These are phyloP conservation scores for Callionymus lyra DNA, from an alignment of 2,113 vertebrate species.

Conservation along the genomic window DNA sequence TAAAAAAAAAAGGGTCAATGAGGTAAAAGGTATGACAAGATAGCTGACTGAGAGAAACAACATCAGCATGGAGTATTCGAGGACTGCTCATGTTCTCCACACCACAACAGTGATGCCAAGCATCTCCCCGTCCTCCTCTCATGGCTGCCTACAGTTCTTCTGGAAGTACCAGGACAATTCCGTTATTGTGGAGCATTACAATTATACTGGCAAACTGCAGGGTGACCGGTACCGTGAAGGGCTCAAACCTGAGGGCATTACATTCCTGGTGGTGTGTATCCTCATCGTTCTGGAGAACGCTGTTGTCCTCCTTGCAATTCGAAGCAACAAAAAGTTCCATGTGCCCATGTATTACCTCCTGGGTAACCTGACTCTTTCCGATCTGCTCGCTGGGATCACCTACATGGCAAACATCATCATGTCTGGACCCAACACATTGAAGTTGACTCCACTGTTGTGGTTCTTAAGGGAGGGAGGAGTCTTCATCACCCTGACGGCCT, in stretches of 20 bases:
- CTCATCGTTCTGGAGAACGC: slow-evolving; percentile 82
- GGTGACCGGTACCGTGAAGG: slow-evolving; percentile 64
- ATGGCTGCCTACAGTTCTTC: slow-evolving; percentile 47
- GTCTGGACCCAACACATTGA: slow-evolving; percentile 75
- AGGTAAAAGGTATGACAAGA: slow-evolving; percentile 28
- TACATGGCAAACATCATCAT: slow-evolving; percentile 81
- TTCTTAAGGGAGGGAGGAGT: slow-evolving; percentile 82
- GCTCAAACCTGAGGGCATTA: slow-evolving; percentile 67
- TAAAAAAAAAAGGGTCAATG: slow-evolving; percentile 5
- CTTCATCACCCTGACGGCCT: slow-evolving; percentile 80
- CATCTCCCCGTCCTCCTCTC: slow-evolving; percentile 13
- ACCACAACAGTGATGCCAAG: background rate
- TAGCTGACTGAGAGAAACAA: slow-evolving; percentile 26
- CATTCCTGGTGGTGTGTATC: slow-evolving; percentile 73
- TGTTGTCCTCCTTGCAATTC: slow-evolving; percentile 76
- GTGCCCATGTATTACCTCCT: slow-evolving; percentile 84
- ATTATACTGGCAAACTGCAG: slow-evolving; percentile 78
- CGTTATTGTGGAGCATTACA: slow-evolving; percentile 76
- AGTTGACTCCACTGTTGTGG: slow-evolving; percentile 77
- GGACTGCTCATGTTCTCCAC: slow-evolving; percentile 12
- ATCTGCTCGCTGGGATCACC: slow-evolving; percentile 79
- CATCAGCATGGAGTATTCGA: slow-evolving; percentile 44
- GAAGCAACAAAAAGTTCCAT: slow-evolving; percentile 84
- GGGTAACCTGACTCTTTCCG: slow-evolving; percentile 82
- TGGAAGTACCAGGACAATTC: slow-evolving; percentile 65